Evolutionary conservation across 1,140 invertebrate genomes (phyloP), one percentile per base, ranked within the genome.

Genomic region (Drosophila ogumai): DNA sequence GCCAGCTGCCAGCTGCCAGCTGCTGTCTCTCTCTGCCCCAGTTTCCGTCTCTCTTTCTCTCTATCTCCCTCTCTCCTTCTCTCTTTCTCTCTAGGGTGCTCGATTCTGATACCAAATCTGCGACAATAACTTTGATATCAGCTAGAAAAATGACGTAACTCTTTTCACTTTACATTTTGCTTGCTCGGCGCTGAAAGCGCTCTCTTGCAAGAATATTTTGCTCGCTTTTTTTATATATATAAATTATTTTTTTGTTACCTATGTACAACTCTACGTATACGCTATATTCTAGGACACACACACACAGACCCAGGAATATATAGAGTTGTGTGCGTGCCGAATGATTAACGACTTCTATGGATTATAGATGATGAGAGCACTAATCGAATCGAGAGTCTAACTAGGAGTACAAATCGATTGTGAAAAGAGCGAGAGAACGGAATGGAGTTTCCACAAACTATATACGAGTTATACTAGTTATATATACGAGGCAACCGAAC

Each of bases 71-170:
- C 12, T 25, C 31, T 34, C n/a, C 5, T 13, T 34, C 17, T 43
- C 19, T 54, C 50, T 28, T 10, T 49, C 7, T 28, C 43, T 41
- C 22, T 81, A 82, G 82, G 87, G 87, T 91, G 80, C 67, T 78
- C 69, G 34, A 91, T 92, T 92, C 91, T 90, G 85, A 90, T 91
- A 92, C 91, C 91, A 92, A 92, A 92, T 92, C 91, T 92, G 91
- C 91, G 88, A 87, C 86, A 88, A 92, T 74, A 76, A 80, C 61
- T 92, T 92, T 92, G 91, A 92, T 90, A 92, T 92, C 91, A 92
- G 91, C 91, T 92, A 92, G 88, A 92, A 92, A 92, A 92, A 92
- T 92, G 91, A 92, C 91, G 91, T 92, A 78, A 91, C 91, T 88
- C 79, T 91, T 91, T 90, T 81, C 88, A 82, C 84, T 85, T 84